Evolutionary conservation across 2,797 vertebrate species (phyloP).

Genomic region (Dipus sagitta): DNA sequence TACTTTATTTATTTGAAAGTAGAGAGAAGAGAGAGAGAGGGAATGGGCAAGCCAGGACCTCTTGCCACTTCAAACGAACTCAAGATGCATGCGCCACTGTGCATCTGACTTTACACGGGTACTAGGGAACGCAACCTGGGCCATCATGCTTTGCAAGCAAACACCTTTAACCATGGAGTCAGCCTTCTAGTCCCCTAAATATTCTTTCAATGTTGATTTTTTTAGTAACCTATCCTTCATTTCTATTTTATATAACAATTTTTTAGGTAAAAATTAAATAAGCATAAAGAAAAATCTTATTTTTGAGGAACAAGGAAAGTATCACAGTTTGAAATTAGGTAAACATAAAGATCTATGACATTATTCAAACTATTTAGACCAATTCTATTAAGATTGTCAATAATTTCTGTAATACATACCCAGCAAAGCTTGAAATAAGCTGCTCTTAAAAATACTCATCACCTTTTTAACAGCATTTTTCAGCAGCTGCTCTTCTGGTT

Average conservation of each 20-base stretch:
- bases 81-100: too few relatives aligned
- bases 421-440: constrained; percentile 96
- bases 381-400: constrained; percentile 44
- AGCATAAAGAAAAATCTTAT: constrained; percentile 9
- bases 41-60: too few relatives aligned
- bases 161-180: too few relatives aligned
- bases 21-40: too few relatives aligned
- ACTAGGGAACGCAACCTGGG: too few relatives aligned
- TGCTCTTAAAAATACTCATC: constrained; percentile 96
- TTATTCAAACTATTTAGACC: constrained; percentile 54
- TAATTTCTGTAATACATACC: constrained; percentile 90
- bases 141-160: too few relatives aligned
- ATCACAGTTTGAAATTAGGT: constrained; percentile 35
- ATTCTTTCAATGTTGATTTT: too few relatives aligned
- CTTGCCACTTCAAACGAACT: too few relatives aligned
- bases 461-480: constrained; percentile 96
- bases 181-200: too few relatives aligned
- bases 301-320: constrained; percentile 53
- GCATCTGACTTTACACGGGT: too few relatives aligned
- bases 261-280: constrained; percentile 52
- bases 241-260: constrained; percentile 19
- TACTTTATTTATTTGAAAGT: too few relatives aligned
- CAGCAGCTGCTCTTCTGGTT: constrained; percentile 94
- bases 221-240: constrained; percentile 26
- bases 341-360: constrained; percentile 10